A percentile compares a stretch with the other conserved stretches of the same genome.
Evolutionary conservation across 2,888 invertebrate genomes (phyloP).

Genomic region (Tipula lateralis): DNA sequence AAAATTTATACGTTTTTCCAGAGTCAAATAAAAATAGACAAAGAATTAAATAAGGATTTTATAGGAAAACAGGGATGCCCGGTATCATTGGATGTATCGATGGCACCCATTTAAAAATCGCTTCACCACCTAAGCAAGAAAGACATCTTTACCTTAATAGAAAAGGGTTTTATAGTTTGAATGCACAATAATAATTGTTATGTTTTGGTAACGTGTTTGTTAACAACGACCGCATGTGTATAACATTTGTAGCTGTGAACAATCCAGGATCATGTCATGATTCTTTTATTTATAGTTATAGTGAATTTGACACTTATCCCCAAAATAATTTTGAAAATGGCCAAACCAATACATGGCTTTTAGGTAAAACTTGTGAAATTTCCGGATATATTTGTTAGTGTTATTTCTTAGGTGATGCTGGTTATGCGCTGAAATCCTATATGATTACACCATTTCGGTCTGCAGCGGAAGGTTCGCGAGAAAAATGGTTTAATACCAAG

Average conservation of each 20-base stretch:
- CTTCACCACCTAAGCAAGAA: neutral
- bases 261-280: conserved; percentile 30
- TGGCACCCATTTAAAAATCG: neutral
- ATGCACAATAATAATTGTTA: neutral
- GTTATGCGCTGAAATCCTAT: too few relatives aligned
- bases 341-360: neutral
- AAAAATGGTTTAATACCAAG: too few relatives aligned
- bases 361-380: neutral
- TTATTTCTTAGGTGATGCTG: too few relatives aligned
- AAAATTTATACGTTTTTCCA: neutral
- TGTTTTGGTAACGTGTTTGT: too few relatives aligned
- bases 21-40: neutral
- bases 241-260: neutral
- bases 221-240: neutral
- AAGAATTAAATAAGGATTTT: neutral
- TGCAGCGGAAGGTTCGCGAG: too few relatives aligned
- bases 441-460: too few relatives aligned
- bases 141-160: neutral
- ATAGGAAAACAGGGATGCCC: neutral
- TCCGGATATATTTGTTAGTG: too few relatives aligned
- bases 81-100: neutral
- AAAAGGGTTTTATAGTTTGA: neutral
- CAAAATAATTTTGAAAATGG: neutral
- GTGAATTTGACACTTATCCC: neutral
- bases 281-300: conserved; percentile 13